Base-by-base conservation (phyloP, 2,888 invertebrate genomes). In the Xanthia icteritia region DNA sequence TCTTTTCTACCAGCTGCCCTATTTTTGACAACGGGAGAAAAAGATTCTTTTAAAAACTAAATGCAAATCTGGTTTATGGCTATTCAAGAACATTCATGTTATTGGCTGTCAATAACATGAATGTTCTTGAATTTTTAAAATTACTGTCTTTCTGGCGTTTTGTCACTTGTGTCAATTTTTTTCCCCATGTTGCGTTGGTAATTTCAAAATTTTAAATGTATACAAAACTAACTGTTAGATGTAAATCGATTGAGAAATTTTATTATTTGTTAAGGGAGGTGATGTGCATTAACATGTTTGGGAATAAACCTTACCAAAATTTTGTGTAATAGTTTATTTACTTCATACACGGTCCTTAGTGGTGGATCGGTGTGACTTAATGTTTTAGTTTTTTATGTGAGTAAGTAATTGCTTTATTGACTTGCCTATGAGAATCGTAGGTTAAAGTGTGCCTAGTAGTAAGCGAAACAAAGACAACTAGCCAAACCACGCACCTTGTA, bases 291-390 rank as follows among this genome's bases (percentile, higher is more conserved):
- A 75, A 66, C 60, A 79, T 81, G 75, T 75, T 69, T 61, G 65
- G 65, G 15, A 82, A 75, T 68, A 76, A 72, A 77, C n/a, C 45
- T 39, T 79, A 69, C 31, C 67, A 79, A 78, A 77, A 82, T 82
- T 73, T 69, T 78, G 68, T 77, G 76, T 84, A 73, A 71, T 73
- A 73, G 63, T 68, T 67, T 23, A 56, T 45, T 72, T 58, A 42
- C 42, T 76, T 63, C 27, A 36, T 42, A 65, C 31, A 61, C 54
- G 31, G 83, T 69, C 63, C 60, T 31, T 36, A 17, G 11, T 56
- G 27, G 65, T 27, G 23, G 65, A 70, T 75, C 45, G 73, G 65
- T 75, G 66, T 70, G 63, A 51, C 61, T 45, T 42, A 42, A 45
- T 70, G 36, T 77, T 65, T 11, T 72, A 39, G 27, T 27, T 15